Evolutionary conservation across 2,113 vertebrate species (phyloP).

Genomic region (Pteropus alecto): DNA sequence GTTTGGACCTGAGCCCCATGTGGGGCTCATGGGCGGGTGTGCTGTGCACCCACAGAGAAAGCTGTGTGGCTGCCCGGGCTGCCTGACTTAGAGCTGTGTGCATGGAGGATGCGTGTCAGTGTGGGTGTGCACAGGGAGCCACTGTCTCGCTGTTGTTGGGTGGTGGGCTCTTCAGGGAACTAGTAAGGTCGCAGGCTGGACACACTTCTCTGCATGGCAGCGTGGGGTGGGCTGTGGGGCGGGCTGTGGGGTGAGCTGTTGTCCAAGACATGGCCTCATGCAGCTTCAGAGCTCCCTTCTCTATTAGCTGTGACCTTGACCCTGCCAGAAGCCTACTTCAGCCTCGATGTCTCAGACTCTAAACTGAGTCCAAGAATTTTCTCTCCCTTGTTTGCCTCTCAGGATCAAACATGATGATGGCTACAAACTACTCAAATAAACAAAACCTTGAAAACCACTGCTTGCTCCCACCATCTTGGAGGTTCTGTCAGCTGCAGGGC

Average conservation of each 20-base stretch:
- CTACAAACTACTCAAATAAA: slow-evolving; percentile 73
- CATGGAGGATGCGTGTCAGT: background rate
- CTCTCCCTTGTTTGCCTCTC: slow-evolving; percentile 68
- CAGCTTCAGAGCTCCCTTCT: background rate
- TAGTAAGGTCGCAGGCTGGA: background rate
- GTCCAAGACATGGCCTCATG: rapidly evolving
- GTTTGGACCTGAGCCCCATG: background rate
- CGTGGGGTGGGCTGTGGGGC: background rate
- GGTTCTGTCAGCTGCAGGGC: background rate
- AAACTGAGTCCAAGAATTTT: slow-evolving; percentile 39
- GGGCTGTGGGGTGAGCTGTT: background rate
- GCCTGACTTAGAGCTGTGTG: background rate
- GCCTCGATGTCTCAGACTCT: slow-evolving; percentile 11
- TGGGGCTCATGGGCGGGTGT: background rate
- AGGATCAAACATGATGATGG: slow-evolving; percentile 67
- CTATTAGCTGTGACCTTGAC: background rate
- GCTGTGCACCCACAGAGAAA: rapidly evolving
- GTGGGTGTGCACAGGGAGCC: background rate
- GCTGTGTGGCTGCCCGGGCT: background rate
- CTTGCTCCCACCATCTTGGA: background rate
- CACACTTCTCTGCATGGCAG: background rate
- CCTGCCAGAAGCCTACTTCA: background rate
- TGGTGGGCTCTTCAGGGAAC: background rate
- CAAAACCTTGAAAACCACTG: slow-evolving; percentile 48
- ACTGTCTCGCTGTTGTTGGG: background rate